phyloP scores from a whole-genome alignment of 2,113 vertebrate genomes.

The Hoplias malabaricus region DNA sequence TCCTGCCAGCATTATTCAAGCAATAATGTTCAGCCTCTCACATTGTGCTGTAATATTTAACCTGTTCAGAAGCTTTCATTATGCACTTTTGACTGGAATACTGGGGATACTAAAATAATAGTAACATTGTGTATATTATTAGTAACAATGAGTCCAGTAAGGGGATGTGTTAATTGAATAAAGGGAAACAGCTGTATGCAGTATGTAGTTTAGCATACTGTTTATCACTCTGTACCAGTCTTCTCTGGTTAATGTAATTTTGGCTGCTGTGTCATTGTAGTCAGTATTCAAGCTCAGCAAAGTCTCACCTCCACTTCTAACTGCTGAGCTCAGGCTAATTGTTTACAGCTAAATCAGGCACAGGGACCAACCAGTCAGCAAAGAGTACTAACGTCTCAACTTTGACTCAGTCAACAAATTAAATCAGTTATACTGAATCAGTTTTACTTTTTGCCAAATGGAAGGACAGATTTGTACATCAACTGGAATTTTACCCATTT shows the following conservation, averaged over 20 bases:
- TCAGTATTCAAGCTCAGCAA: slow-evolving; percentile 30
- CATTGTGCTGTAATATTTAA: too few relatives aligned
- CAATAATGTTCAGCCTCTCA: too few relatives aligned
- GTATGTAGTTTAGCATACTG: too few relatives aligned
- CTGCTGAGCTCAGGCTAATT: slow-evolving; percentile 34
- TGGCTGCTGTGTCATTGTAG: background rate
- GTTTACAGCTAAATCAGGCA: slow-evolving; percentile 3
- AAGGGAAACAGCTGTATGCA: too few relatives aligned
- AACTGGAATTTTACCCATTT: background rate
- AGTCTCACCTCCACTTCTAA: slow-evolving; percentile 19
- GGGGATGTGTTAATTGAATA: too few relatives aligned
- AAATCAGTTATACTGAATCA: slow-evolving; percentile 6
- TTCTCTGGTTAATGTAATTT: background rate
- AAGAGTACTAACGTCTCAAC: slow-evolving; percentile 7
- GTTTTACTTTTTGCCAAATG: background rate
- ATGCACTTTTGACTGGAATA: too few relatives aligned
- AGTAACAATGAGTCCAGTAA: too few relatives aligned
- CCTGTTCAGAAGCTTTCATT: too few relatives aligned
- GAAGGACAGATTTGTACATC: background rate
- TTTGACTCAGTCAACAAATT: slow-evolving; percentile 12
- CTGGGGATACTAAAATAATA: too few relatives aligned
- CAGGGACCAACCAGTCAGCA: background rate
- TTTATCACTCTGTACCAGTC: too few relatives aligned
- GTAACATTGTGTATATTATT: too few relatives aligned
- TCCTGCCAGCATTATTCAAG: too few relatives aligned